phyloP scores from a whole-genome alignment of 2,113 vertebrate genomes.

The Corvus cornix region DNA sequence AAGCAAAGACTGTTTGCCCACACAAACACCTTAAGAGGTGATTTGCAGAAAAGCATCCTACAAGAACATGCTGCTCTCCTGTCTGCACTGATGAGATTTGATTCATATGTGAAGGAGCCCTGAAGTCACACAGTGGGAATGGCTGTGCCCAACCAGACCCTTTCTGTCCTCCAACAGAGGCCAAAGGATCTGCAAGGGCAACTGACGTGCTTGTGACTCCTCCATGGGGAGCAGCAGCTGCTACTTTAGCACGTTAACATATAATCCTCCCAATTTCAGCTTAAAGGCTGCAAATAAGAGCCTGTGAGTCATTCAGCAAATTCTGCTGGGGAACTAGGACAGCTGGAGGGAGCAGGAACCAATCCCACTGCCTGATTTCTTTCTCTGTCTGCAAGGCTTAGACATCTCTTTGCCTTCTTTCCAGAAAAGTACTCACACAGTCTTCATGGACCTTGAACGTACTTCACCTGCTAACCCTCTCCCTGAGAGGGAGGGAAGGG shows the following conservation, averaged over 20 bases:
- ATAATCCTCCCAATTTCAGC: slow-evolving; percentile 8
- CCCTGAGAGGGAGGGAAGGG: not conserved
- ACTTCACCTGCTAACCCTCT: not conserved
- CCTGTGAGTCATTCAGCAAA: slow-evolving; percentile 34
- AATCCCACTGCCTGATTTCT: not conserved
- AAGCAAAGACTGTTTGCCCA: not conserved
- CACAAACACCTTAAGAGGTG: not conserved
- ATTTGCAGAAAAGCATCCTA: not conserved
- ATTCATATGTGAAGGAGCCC: not conserved
- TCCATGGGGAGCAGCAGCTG: not conserved
- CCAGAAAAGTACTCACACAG: not conserved
- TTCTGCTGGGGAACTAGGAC: slow-evolving; percentile 10
- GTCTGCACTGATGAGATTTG: not conserved
- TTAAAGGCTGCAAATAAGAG: slow-evolving; percentile 20
- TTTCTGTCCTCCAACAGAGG: not conserved
- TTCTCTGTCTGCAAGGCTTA: not conserved
- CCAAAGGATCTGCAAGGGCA: not conserved
- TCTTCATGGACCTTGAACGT: not conserved
- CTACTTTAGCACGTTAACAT: not conserved
- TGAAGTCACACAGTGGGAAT: not conserved
- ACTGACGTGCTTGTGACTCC: not conserved
- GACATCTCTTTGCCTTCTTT: not conserved
- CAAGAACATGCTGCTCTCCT: not conserved
- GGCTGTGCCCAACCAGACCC: not conserved
- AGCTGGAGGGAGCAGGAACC: not conserved